Conservation (phyloP, 2,888 invertebrate genomes). For the Agonopterix subpropinquella region DNA sequence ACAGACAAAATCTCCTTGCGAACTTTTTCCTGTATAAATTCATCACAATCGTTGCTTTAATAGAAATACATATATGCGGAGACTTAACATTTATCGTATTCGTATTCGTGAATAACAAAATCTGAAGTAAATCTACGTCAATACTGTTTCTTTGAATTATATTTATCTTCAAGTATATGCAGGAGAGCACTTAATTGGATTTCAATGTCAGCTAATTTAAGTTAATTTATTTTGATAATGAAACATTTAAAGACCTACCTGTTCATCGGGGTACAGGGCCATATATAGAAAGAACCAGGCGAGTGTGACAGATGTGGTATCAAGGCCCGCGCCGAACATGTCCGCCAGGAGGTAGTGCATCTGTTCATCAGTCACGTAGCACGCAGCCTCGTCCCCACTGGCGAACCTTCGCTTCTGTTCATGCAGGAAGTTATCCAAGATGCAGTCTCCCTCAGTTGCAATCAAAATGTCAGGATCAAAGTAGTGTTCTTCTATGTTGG, state of each 20-base stretch:
- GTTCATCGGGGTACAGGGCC: constrained; percentile 80
- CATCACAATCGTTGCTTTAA: constrained; percentile 1
- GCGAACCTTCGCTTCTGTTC: constrained; percentile 74
- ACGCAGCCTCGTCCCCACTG: constrained; percentile 49
- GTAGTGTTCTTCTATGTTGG: constrained; percentile 47
- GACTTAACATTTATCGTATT: background rate
- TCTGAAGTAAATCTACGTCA: too few relatives aligned
- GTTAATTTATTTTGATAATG: too few relatives aligned
- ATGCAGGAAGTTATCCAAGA: constrained; percentile 79
- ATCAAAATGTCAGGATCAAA: constrained; percentile 58
- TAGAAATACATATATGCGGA: constrained; percentile 1
- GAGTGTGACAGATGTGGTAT: constrained; percentile 87
- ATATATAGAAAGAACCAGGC: constrained; percentile 89
- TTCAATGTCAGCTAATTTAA: too few relatives aligned
- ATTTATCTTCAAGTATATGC: too few relatives aligned
- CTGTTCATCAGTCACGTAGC: constrained; percentile 79
- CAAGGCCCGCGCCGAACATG: constrained; percentile 90
- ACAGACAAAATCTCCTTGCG: constrained; percentile 70
- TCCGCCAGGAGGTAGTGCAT: constrained; percentile 86
- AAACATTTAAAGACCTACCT: constrained; percentile 50
- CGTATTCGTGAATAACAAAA: too few relatives aligned
- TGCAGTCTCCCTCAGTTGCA: constrained; percentile 61
- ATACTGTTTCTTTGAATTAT: too few relatives aligned
- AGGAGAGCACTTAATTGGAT: too few relatives aligned
- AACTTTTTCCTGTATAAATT: constrained; percentile 70